Percentiles rank a stretch among this genome's conserved stretches.
phyloP scores from a whole-genome alignment of 1,140 invertebrate genomes.

The Homarus americanus region DNA sequence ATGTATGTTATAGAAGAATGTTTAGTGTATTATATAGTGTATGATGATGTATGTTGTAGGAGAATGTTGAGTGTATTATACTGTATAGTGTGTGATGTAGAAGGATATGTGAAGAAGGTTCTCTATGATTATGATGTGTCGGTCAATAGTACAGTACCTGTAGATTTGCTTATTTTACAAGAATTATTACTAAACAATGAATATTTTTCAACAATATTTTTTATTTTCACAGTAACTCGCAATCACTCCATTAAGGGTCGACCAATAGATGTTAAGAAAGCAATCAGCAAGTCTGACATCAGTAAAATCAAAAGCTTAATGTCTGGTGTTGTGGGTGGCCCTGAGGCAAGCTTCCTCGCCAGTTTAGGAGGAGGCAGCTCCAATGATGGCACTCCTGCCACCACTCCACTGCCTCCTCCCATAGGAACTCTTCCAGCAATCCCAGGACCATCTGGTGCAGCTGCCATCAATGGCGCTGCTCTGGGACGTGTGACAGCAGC shows the following conservation, averaged over 20 bases:
- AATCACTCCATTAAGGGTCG: constrained; percentile 80
- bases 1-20: too few species aligned
- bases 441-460: constrained; percentile 26
- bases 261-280: constrained; percentile 75
- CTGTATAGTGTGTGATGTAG: too few species aligned
- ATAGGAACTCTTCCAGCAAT: constrained; percentile 4
- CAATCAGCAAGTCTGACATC: constrained; percentile 75
- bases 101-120: too few species aligned
- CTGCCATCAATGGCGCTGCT: constrained; percentile 41
- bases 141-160: too few species aligned
- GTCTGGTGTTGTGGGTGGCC: constrained; percentile 50
- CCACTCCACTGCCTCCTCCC: constrained; percentile 23
- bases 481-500: constrained; percentile 14
- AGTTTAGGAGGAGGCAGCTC: constrained; percentile 39
- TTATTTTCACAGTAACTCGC: constrained; percentile 82
- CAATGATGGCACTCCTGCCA: constrained; percentile 56
- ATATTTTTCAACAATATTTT: constrained; percentile 29
- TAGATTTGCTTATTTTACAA: too few species aligned
- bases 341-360: constrained; percentile 50
- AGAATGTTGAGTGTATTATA: too few species aligned
- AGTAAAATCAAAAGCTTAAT: constrained; percentile 72
- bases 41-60: too few species aligned
- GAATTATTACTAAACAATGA: too few species aligned
- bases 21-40: too few species aligned
- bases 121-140: too few species aligned